phyloP scores from a whole-genome alignment of 2,797 vertebrate species.

The Kryptolebias ocellatus region DNA sequence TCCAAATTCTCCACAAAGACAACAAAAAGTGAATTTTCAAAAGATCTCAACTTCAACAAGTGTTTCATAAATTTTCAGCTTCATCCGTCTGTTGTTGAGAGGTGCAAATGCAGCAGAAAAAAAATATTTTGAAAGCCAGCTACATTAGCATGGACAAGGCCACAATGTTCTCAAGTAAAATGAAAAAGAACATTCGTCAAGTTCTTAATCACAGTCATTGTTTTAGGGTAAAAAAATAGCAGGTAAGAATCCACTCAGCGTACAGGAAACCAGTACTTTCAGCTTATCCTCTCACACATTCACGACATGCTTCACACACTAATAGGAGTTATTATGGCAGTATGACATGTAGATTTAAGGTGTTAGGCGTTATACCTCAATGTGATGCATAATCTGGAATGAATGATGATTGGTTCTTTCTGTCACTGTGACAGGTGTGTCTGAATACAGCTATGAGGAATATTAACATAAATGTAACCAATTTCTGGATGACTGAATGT shows the following conservation, averaged over 20 bases:
- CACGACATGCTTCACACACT: neutral
- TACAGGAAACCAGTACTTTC: neutral
- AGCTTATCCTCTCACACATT: neutral
- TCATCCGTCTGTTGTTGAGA: too few species aligned
- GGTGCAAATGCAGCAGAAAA: too few species aligned
- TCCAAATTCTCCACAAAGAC: too few species aligned
- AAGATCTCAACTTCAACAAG: too few species aligned
- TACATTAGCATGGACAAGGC: too few species aligned
- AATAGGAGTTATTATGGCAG: neutral
- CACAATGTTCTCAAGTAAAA: too few species aligned
- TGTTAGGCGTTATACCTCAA: neutral
- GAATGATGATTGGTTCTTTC: neutral
- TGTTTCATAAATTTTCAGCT: too few species aligned
- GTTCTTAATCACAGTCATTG: too few species aligned
- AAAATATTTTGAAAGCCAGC: too few species aligned
- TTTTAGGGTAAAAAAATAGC: too few species aligned
- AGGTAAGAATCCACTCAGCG: neutral
- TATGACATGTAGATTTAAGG: neutral
- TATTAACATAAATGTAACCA: constrained; percentile 28
- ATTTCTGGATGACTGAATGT: constrained; percentile 23
- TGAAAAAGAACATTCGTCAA: too few species aligned
- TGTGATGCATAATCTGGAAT: neutral
- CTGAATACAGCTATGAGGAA: neutral
- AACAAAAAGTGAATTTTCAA: too few species aligned
- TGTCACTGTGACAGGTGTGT: neutral